These are phyloP conservation scores for rat (Rattus norvegicus) DNA, from an alignment of 2,113 vertebrate species.

Conservation along the genomic window GRCr8 NC_086023.1:43360501-43361000, in stretches of 20 bases:
- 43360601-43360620: neutral
- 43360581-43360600: neutral
- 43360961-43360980: neutral
- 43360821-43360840: neutral
- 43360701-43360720: neutral
- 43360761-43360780: neutral
- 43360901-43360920: neutral
- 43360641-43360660: neutral
- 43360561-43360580: neutral
- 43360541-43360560: neutral
- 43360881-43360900: neutral
- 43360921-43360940: neutral
- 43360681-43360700: neutral
- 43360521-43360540: neutral
- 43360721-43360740: neutral
- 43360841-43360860: neutral
- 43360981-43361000: neutral
- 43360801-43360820: slow-evolving; percentile 13
- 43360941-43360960: neutral
- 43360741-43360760: neutral
- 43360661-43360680: neutral
- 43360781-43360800: neutral
- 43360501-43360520: neutral
- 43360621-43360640: neutral
- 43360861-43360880: slow-evolving; percentile 35